Evolutionary conservation across 2,797 vertebrate species (phyloP), one percentile per base, ranked within the genome.

Genomic region (Sebastes reedi): DNA sequence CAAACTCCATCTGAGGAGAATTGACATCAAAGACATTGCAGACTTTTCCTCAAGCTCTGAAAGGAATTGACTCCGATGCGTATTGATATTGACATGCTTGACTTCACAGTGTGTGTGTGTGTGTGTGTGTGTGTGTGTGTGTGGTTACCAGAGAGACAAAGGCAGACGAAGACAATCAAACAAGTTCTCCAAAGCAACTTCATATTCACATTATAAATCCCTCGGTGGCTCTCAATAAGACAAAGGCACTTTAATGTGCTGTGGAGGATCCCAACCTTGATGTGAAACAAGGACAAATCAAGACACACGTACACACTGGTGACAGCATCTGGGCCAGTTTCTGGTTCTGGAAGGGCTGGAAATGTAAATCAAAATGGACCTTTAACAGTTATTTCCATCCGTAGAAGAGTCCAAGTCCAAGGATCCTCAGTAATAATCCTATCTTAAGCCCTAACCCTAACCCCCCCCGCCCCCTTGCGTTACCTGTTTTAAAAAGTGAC

Each of bases 1-100:
- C 90, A 89, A 92, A 91, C 69, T 87, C 84, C 83, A 85, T 91
- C 80, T 86, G 89, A 91, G 73, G 64, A 84, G 83, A 88, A 79
- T 76, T 46, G 68, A 92, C 87, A 88, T 89, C 81, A 92, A 85
- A 93, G 89, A 66, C 8, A n/a, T 46, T 60, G 69, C 75, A 71
- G 81, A 79, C 36, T 50, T 83, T 86, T 82, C 62, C 76, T 75
- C 75, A 20, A 74, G 80, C 77, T 89, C 79, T 87, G 32, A 89
- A 85, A 77, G 75, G 60, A 83, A 79, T 83, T 58, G 80, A 85
- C 79, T 84, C 54, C 16, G 77, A 75, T 78, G 22, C 81, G 67
- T 76, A 84, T 80, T 91, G 88, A 89, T 87, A 85, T 84, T 78
- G 75, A 56, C 64, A 29, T 14, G 81, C 72, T 81, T 70, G 80